Evolutionary conservation across 2,888 invertebrate genomes (phyloP).

Genomic region (Petrolisthes manimaculis): DNA sequence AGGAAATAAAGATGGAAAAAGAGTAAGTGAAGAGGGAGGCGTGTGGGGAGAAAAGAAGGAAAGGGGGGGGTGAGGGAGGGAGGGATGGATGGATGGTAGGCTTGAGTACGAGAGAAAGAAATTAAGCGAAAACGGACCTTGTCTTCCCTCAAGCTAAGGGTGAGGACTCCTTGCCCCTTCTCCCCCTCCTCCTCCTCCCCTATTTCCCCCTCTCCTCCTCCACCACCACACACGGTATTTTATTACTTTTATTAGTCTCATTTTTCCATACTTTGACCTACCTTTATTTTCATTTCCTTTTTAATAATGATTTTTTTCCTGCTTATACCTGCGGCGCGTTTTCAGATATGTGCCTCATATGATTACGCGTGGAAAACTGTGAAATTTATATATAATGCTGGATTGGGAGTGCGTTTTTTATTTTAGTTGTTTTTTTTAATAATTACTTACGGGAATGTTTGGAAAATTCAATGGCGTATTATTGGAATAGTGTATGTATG

Average conservation of each 20-base stretch:
- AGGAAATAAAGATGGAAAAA: background rate
- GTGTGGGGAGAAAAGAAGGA: background rate
- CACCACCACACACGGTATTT: conserved; percentile 18
- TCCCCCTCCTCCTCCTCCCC: conserved; percentile 11
- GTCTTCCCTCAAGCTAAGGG: background rate
- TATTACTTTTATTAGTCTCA: conserved; percentile 35
- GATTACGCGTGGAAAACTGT: background rate
- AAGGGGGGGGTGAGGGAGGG: background rate
- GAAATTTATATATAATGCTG: background rate
- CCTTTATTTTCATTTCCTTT: background rate
- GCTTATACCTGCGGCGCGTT: background rate
- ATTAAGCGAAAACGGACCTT: background rate
- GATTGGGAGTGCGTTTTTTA: background rate
- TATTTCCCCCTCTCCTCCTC: conserved; percentile 9
- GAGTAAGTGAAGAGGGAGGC: background rate
- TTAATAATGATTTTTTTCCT: background rate
- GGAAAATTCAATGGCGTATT: too few species aligned
- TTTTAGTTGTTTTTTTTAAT: too few species aligned
- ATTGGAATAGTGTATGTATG: too few species aligned
- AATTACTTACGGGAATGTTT: too few species aligned
- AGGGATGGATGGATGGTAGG: background rate
- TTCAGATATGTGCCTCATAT: background rate
- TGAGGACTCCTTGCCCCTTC: background rate
- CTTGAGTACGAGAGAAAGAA: background rate
- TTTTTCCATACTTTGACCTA: conserved; percentile 26